A percentile compares a stretch with the other conserved stretches of the same genome.
These are phyloP conservation scores for Spheniscus mendiculus DNA, from an alignment of 2,113 vertebrate species.

Conservation along the genomic window DNA sequence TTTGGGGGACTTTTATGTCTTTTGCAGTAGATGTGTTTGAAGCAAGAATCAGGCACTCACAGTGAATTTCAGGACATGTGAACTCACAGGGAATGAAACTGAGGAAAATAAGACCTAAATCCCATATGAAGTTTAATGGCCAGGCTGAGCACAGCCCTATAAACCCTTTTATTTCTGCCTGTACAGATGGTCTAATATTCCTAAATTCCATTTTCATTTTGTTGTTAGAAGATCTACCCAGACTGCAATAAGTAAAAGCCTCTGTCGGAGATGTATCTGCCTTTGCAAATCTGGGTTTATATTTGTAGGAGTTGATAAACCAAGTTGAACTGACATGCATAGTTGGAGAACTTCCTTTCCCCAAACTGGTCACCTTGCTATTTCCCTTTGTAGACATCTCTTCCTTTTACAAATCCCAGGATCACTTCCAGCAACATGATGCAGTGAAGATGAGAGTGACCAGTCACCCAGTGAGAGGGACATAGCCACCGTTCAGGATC, in stretches of 20 bases:
- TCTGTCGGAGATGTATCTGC: background rate
- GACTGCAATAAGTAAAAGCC: background rate
- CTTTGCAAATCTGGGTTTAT: background rate
- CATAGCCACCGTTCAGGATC: background rate
- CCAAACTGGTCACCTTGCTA: fast-evolving
- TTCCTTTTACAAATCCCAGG: background rate
- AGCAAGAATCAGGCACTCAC: background rate
- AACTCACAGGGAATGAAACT: background rate
- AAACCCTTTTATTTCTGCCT: background rate
- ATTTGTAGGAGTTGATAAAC: background rate
- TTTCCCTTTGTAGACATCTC: background rate
- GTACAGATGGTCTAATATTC: background rate
- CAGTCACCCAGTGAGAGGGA: background rate
- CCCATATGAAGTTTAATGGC: background rate
- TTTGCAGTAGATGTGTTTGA: background rate
- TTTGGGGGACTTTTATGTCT: background rate
- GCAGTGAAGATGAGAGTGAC: background rate
- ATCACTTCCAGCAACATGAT: background rate
- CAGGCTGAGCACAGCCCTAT: background rate
- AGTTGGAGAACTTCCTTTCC: fast-evolving
- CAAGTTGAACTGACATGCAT: background rate
- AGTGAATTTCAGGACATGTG: background rate
- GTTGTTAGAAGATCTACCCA: background rate
- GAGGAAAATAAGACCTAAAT: background rate
- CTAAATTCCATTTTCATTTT: background rate